Evolutionary conservation across 2,797 vertebrate species (phyloP).

Genomic region (Argyrosomus regius): DNA sequence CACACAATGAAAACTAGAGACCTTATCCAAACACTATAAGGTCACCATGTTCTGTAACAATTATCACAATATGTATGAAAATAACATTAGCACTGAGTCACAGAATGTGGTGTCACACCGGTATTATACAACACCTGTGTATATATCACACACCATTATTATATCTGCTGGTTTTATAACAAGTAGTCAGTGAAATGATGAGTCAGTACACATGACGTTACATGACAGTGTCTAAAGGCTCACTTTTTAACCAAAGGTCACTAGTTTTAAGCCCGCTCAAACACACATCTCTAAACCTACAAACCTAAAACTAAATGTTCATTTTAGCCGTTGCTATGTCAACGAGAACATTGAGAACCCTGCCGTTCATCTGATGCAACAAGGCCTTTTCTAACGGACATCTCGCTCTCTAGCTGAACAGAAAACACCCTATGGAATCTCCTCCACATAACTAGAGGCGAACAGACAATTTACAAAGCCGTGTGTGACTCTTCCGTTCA

Average conservation of each 20-base stretch:
- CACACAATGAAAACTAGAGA: not conserved
- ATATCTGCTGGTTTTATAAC: not conserved
- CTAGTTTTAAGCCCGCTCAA: not conserved
- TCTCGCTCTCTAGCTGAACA: not conserved
- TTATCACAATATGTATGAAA: too few species aligned
- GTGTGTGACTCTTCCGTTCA: fast-evolving
- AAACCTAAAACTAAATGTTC: not conserved
- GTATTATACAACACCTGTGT: not conserved
- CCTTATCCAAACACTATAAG: not conserved
- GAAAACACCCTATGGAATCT: fast-evolving
- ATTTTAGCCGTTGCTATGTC: not conserved
- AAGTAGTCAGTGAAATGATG: not conserved
- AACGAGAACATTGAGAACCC: not conserved
- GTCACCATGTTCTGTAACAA: not conserved
- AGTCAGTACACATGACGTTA: not conserved
- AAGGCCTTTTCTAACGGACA: conserved; percentile 47
- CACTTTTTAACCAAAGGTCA: too few species aligned
- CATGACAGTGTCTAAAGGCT: not conserved
- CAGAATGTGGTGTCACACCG: not conserved
- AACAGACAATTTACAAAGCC: not conserved
- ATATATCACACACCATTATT: not conserved
- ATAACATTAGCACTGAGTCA: not conserved
- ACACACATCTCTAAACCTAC: not conserved
- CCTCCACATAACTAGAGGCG: fast-evolving
- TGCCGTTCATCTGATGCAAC: conserved; percentile 40